phyloP scores from a whole-genome alignment of 2,113 vertebrate species.

The Phycodurus eques region DNA sequence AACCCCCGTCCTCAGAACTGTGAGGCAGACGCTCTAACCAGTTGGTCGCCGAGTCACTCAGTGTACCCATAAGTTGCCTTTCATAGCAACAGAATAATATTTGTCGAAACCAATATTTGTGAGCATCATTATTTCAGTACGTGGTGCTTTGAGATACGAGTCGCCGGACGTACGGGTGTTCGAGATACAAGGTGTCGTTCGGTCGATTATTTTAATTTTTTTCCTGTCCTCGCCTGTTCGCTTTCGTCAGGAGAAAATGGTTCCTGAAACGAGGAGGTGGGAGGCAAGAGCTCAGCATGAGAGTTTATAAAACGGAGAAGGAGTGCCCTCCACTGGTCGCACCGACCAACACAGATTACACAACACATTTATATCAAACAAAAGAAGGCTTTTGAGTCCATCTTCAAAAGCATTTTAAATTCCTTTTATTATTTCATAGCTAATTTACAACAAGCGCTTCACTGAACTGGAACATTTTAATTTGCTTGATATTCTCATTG shows the following conservation, averaged over 20 bases:
- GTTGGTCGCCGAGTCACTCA: no score
- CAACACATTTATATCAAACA: not conserved
- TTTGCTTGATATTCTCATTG: conserved; percentile 74
- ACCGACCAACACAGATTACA: not conserved
- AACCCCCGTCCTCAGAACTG: no score
- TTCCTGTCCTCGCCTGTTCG: not conserved
- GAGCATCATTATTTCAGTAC: no score
- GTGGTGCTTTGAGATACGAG: no score
- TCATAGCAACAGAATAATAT: no score
- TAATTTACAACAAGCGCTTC: conserved; percentile 84
- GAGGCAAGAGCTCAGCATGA: not conserved
- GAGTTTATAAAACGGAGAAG: conserved; percentile 14
- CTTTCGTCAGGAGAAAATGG: not conserved
- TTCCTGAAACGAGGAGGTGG: not conserved
- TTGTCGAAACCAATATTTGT: no score
- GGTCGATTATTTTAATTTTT: no score
- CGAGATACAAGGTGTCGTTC: no score
- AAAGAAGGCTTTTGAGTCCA: conserved; percentile 43
- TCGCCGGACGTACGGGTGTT: no score
- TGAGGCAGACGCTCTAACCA: no score
- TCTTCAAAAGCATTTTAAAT: conserved; percentile 74
- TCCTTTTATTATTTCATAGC: conserved; percentile 80
- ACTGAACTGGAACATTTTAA: conserved; percentile 81
- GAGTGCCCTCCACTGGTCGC: conserved; percentile 52
- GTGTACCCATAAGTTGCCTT: no score